A percentile compares a stretch with the other conserved stretches of the same genome.
Conservation (phyloP, 2,797 vertebrate genomes). For the Aselliscus stoliczkanus region DNA sequence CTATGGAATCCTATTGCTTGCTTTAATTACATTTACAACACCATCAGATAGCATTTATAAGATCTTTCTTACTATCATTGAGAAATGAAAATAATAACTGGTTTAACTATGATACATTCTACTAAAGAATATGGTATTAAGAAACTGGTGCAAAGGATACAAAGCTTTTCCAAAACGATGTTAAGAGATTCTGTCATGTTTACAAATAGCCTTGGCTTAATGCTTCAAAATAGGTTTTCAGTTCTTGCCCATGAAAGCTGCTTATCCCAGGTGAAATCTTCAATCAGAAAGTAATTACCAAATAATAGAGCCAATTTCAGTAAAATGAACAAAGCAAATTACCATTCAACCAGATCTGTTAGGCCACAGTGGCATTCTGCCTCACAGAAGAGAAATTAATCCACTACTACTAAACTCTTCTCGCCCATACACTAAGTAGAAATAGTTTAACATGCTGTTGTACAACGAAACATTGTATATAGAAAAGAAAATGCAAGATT, state of each 20-base stretch:
- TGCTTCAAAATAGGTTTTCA: constrained; percentile 65
- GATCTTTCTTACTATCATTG: constrained; percentile 11
- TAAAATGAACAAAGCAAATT: constrained; percentile 75
- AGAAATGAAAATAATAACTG: constrained; percentile 45
- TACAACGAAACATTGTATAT: not conserved
- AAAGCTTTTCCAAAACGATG: constrained; percentile 66
- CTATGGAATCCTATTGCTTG: not conserved
- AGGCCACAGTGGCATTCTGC: not conserved
- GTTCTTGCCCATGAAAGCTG: constrained; percentile 59
- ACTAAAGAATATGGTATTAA: constrained; percentile 23
- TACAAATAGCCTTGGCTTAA: constrained; percentile 72
- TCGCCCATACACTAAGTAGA: not conserved
- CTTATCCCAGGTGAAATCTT: constrained; percentile 74
- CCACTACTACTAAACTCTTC: not conserved
- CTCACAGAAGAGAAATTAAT: constrained; percentile 7
- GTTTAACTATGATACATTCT: constrained; percentile 19
- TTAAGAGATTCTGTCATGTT: constrained; percentile 72
- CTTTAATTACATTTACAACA: constrained; percentile 33
- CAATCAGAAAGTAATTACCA: constrained; percentile 76
- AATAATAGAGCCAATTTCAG: constrained; percentile 65
- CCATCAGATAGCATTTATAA: not conserved
- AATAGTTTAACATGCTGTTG: not conserved
- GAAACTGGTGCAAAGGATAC: constrained; percentile 5
- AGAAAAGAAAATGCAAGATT: not conserved
- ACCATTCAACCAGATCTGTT: constrained; percentile 59